Evolutionary conservation across 2,113 vertebrate genomes (phyloP), one percentile per base, ranked within the genome.

Genomic region (Orientallactaga bullata): DNA sequence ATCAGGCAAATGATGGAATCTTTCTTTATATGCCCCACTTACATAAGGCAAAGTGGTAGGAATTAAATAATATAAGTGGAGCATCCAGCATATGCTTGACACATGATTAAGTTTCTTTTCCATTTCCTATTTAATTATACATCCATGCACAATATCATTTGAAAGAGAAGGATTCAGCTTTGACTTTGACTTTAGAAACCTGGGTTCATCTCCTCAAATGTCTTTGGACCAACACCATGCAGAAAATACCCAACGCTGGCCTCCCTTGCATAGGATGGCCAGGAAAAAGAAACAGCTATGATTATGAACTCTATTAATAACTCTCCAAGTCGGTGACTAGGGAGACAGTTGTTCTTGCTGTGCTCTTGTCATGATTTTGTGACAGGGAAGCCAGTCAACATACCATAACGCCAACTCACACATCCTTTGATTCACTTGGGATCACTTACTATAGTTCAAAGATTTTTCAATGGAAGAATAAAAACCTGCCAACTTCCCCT

Each of bases 1-100:
- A 65, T 30, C 74, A 63, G 23, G 55, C 11, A 69, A 76, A 88
- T 78, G 13, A 91, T 42, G 93, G 60, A 58, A 26, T 73, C 60
- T 72, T 66, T 91, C 11, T 63, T 23, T 76, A 71, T 4, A 17
- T n/a, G 16, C 35, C 8, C 2, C 21, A 23, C 3, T 16, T 39
- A 58, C 30, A 73, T 28, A 24, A 13, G 35, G 21, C 21, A 47
- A 13, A 55, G 4, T 4, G 5, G 35, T n/a, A 9, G 68, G 10
- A 35, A 35, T 42, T 63, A 72, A 81, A 9, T 17, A 63, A 24
- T 3, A 65, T 1, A 42, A 32, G 37, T 17, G 23, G 0, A 84
- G 47, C 6, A 26, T 35, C 20, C 1, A 7, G 20, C 32, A 28
- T 0, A 0, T 16, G 16, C 28, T 65, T 82, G 65, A 82, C 18